Evolutionary conservation across 2,797 vertebrate genomes (phyloP), one percentile per base, ranked within the genome.

Genomic region (Momotus momota): DNA sequence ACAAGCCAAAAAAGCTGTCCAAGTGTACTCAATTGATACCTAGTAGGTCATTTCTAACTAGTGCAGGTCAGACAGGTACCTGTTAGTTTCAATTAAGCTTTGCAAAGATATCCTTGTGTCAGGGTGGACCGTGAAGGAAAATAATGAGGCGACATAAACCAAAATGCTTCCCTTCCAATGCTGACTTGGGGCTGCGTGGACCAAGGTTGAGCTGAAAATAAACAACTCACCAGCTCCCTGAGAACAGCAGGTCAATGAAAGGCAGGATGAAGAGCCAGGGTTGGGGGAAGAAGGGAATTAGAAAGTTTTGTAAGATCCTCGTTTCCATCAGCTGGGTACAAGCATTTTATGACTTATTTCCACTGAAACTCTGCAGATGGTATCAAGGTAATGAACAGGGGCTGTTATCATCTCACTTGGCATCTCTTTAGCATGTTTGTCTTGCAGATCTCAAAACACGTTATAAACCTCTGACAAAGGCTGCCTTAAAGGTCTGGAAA

Each of bases 81-180:
- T 91, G 62, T 94, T 96, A 85, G 82, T 71, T 95, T 96, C 91
- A 88, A 80, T 90, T 66, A 94, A 84, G 66, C 82, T 91, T 81
- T 88, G 74, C 38, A 88, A 93, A 94, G 52, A 48, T 64, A 75
- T 9, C 14, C 51, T 69, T 35, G 73, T 73, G 85, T 90, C 72
- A 51, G 8, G 40, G 38, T 38, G 33, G 41, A 65, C 61, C 2
- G 0, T 12, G 66, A 85, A 91, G 77, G 19, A 88, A 94, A 94
- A 96, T 84, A 96, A 95, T 77, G 84, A 95, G 80, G 85, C 35
- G 72, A 6, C 85, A 52, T 10, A 54, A 91, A 77, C 10, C 73
- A 35, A 78, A 81, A 75, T 41, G 52, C 38, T 87, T 89, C 52
- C 9, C 71, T 87, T 71, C 31, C 54, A 94, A 2, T 20, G 51